These are phyloP conservation scores for Hycleus cichorii DNA, from an alignment of 1,140 invertebrate species.

Conservation along the genomic window DNA sequence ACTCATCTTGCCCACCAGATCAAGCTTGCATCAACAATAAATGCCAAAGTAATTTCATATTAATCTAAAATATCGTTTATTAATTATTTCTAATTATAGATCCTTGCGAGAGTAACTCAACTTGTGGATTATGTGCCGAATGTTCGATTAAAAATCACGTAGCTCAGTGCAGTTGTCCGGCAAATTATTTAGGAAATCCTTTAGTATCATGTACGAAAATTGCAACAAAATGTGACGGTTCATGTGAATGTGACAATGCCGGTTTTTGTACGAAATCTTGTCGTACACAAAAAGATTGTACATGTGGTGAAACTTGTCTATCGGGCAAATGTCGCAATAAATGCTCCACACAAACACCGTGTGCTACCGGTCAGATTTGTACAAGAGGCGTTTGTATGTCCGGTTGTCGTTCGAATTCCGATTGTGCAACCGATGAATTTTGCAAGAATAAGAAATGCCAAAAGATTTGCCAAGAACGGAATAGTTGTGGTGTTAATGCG, in stretches of 20 bases:
- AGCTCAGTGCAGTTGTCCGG: slow-evolving; percentile 74
- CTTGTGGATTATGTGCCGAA: slow-evolving; percentile 75
- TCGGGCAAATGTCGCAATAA: slow-evolving; percentile 54
- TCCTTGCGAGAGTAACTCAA: slow-evolving; percentile 61
- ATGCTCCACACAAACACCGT: slow-evolving; percentile 46
- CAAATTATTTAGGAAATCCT: slow-evolving; percentile 73
- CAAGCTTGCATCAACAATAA: slow-evolving; percentile 75
- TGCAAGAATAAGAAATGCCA: slow-evolving; percentile 70
- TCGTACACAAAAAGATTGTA: slow-evolving; percentile 57
- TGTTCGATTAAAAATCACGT: slow-evolving; percentile 77
- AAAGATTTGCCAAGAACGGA: slow-evolving; percentile 61
- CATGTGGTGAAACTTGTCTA: slow-evolving; percentile 64
- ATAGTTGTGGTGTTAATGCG: slow-evolving; percentile 67
- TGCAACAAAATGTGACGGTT: slow-evolving; percentile 55
- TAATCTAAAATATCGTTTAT: slow-evolving; percentile 4
- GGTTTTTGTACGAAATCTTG: slow-evolving; percentile 71
- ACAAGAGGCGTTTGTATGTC: slow-evolving; percentile 54
- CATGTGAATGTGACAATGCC: slow-evolving; percentile 67
- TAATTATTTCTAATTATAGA: slow-evolving; percentile 46
- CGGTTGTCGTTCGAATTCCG: slow-evolving; percentile 71
- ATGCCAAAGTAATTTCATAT: slow-evolving; percentile 55
- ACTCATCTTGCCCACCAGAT: slow-evolving; percentile 64
- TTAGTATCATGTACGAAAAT: slow-evolving; percentile 63
- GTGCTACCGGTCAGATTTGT: slow-evolving; percentile 50
- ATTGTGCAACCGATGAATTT: slow-evolving; percentile 68